Evolutionary conservation across 2,797 vertebrate genomes (phyloP), one percentile per base, ranked within the genome.

Genomic region (Sebastes goodei): DNA sequence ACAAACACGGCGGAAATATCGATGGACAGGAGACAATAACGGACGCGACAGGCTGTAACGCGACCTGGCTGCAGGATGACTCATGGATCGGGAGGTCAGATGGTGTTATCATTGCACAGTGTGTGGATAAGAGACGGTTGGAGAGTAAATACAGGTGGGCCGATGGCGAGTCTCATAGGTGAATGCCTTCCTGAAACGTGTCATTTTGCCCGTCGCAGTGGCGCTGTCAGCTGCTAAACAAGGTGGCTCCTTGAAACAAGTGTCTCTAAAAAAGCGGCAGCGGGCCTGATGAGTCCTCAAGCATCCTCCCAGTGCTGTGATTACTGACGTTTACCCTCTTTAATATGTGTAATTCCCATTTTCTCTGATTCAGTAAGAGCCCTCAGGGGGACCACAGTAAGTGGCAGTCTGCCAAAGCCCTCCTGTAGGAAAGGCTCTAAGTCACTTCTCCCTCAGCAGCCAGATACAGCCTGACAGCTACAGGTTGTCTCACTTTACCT

Each of bases 281-380:
- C 63, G 76, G 87, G 88, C 86, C 88, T 91, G 92, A 94, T 93
- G 94, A 95, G 93, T 95, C 93, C 92, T 94, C 86, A 76, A 92
- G 92, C 91, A 90, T 93, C 91, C 92, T 95, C 93, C 92, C 93
- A 90, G 88, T 68, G 91, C 92, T 92, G 93, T 95, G 95, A 96
- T 96, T 96, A 95, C 95, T 92, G 94, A 93, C 93, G 93, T 96
- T 96, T 95, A 96, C 92, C 95, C 95, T 94, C 94, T 96, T 96
- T 96, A 96, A 96, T 96, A 95, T 95, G 94, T 95, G 95, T 95
- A 96, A 96, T 95, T 96, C 95, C 94, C 93, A 94, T 95, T 96
- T 95, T 95, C 94, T 94, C 92, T 94, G 95, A 96, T 95, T 96
- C 92, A 93, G 93, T 95, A 93, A 95, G 94, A 92, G 93, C 92